Evolutionary conservation across 1,140 invertebrate genomes (phyloP), one percentile per base, ranked within the genome.

Genomic region (Bombus polaris): DNA sequence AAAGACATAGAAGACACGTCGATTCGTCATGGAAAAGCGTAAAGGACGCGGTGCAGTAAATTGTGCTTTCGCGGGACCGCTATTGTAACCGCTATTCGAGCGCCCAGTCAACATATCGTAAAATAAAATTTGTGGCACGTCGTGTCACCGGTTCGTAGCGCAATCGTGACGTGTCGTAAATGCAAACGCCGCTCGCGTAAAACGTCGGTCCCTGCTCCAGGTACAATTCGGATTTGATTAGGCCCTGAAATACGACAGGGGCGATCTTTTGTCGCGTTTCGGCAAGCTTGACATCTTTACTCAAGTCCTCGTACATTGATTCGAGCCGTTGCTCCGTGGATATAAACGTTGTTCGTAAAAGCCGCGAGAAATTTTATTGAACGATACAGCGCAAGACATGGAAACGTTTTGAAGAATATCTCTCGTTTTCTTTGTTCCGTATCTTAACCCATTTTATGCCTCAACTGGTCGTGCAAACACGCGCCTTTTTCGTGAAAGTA

Each of bases 61-160:
- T 90, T 81, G 73, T 78, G n/a, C 70, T 70, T 66, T 87, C 66
- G 81, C 78, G 62, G 57, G 25, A 59, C 37, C n/a, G 71, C 47
- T 72, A 81, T 89, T 89, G 81, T 82, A 70, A 62, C 68, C 77
- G 39, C 9, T 81, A 47, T 53, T 72, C 44, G n/a, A 32, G 37
- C 57, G 39, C 62, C 81, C 88, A 87, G 79, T 89, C 89, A 78
- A 74, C 85, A 66, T 90, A 82, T 90, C 89, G 81, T 90, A 90
- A 90, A 90, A 87, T 75, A 85, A 90, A 89, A 90, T 90, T 90
- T 90, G 89, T 89, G 81, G 78, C 85, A 68, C 81, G 57, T 28
- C 59, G 78, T 90, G 89, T 89, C 85, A 89, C 78, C 85, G 66
- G 57, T 35, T 77, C 12, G 32, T 42, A 78, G 37, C 81, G 53